Base-by-base conservation (phyloP, 2,888 invertebrate species). In the Achlya flavicornis region DNA sequence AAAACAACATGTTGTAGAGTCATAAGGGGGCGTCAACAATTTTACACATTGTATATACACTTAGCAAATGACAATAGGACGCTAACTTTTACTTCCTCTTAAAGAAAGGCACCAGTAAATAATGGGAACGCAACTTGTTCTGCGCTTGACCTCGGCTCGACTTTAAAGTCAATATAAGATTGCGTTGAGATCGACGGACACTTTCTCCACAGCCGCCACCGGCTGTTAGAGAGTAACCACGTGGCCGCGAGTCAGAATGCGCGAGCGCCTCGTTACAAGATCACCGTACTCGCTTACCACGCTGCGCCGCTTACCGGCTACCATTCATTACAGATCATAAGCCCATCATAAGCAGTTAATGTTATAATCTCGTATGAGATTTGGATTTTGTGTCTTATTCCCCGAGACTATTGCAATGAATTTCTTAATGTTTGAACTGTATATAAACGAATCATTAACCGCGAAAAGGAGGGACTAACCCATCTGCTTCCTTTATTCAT, bases 51-150 rank as follows among this genome's bases (percentile, higher is more conserved):
- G 61, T 59, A 26, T 62, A 41, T 65, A 4, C 12, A 41, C 41
- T 41, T 12, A 64, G 66, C 66, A 65, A 63, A 63, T 64, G 60
- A 71, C 64, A 76, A 72, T 75, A 65, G 65, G 64, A 59, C 57
- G 67, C 63, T 62, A 73, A 86, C 90, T 91, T 89, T 90, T 90
- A 91, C 90, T 89, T 87, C 85, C 85, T 85, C 77, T 78, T 71
- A 75, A 86, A 81, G 80, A 26, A 26, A 26, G 26, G 26, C 2
- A 84, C 86, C 87, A 78, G 79, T 80, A 80, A 80, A 83, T 83
- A 86, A 85, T 83, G 75, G 63, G 75, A 87, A 86, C 77, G 83
- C 81, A 85, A 90, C 92, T 84, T 84, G 91, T 86, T 90, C 66
- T 80, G 78, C 81, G 83, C 79, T 85, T 90, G 89, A 90, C 90